A percentile compares a stretch with the other conserved stretches of the same genome.
phyloP scores from a whole-genome alignment of 2,113 vertebrate species.

The Nerophis lumbriciformis region DNA sequence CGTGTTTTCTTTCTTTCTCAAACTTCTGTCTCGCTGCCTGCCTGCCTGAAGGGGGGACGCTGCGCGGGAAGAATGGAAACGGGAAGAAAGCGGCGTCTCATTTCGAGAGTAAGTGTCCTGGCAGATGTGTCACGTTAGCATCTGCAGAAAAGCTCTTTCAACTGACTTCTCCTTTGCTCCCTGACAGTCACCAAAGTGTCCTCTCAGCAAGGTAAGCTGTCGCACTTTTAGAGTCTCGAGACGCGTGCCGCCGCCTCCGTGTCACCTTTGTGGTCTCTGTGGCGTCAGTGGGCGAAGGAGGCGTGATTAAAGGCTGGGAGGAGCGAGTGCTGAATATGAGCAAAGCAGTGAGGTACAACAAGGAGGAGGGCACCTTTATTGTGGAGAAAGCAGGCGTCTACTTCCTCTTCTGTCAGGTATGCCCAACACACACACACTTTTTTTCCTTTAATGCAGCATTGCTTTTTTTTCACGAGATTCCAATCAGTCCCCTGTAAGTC shows the following conservation, averaged over 20 bases:
- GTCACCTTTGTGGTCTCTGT: slow-evolving; percentile 2
- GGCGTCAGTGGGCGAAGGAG: slow-evolving; percentile 69
- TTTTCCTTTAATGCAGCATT: no score
- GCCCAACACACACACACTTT: slow-evolving; percentile 9
- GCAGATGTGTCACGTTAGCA: slow-evolving; percentile 60
- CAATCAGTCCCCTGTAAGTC: no score
- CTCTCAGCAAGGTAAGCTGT: slow-evolving; percentile 69
- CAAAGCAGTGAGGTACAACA: slow-evolving; percentile 79
- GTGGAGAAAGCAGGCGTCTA: slow-evolving; percentile 80
- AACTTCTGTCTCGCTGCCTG: background rate
- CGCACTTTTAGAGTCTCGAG: slow-evolving; percentile 4
- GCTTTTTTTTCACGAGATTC: no score
- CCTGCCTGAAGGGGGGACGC: slow-evolving; percentile 44
- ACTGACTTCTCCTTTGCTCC: slow-evolving; percentile 56
- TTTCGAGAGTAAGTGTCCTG: slow-evolving; percentile 76
- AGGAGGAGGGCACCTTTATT: slow-evolving; percentile 74
- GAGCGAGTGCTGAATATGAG: slow-evolving; percentile 81
- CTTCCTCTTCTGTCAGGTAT: slow-evolving; percentile 89
- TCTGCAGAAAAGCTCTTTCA: slow-evolving; percentile 61
- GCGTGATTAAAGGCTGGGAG: slow-evolving; percentile 83
- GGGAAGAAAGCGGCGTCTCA: slow-evolving; percentile 75
- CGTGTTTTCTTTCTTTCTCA: slow-evolving; percentile 26
- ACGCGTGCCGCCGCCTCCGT: background rate
- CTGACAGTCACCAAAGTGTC: slow-evolving; percentile 69
- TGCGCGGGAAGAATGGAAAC: slow-evolving; percentile 59